Percentiles rank a stretch among this genome's conserved stretches.
These are phyloP conservation scores for Drosophila takahashii DNA, from an alignment of 1,140 invertebrate genomes.

Conservation along the genomic window DNA sequence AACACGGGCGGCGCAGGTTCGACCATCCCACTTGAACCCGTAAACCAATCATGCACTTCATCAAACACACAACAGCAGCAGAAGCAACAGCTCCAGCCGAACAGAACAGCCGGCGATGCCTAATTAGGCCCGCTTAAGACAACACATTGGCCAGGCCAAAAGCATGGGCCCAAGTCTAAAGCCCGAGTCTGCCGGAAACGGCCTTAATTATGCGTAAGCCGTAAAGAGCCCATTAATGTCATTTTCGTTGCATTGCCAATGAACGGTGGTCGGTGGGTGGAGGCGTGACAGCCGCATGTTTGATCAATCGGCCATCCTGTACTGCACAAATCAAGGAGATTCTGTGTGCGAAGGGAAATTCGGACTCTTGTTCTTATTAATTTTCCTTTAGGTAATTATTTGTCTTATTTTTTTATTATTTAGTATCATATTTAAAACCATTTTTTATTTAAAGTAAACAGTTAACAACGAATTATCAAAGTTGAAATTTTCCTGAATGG, in stretches of 20 bases:
- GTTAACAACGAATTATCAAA: too few relatives aligned
- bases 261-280: not conserved
- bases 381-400: not conserved
- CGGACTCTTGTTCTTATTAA: not conserved
- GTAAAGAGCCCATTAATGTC: slow-evolving; percentile 69
- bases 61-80: slow-evolving; percentile 39
- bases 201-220: slow-evolving; percentile 78
- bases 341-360: not conserved
- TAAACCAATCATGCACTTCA: slow-evolving; percentile 71
- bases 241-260: slow-evolving; percentile 53
- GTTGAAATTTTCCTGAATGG: too few relatives aligned
- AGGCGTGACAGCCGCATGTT: slow-evolving; percentile 5
- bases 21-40: slow-evolving; percentile 10
- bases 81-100: slow-evolving; percentile 13
- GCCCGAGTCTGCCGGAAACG: slow-evolving; percentile 25
- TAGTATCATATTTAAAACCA: too few relatives aligned
- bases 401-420: not conserved
- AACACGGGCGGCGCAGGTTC: not conserved
- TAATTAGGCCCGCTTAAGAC: slow-evolving; percentile 73
- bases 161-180: slow-evolving; percentile 15
- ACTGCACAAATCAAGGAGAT: slow-evolving; percentile 7
- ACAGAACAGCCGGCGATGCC: slow-evolving; percentile 33
- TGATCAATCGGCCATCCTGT: slow-evolving; percentile 16
- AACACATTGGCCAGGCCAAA: slow-evolving; percentile 50
- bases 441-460: too few relatives aligned